Percentiles rank a stretch among this genome's conserved stretches.
Evolutionary conservation across 2,888 invertebrate genomes (phyloP).

Genomic region (Ferdinandea cuprea): DNA sequence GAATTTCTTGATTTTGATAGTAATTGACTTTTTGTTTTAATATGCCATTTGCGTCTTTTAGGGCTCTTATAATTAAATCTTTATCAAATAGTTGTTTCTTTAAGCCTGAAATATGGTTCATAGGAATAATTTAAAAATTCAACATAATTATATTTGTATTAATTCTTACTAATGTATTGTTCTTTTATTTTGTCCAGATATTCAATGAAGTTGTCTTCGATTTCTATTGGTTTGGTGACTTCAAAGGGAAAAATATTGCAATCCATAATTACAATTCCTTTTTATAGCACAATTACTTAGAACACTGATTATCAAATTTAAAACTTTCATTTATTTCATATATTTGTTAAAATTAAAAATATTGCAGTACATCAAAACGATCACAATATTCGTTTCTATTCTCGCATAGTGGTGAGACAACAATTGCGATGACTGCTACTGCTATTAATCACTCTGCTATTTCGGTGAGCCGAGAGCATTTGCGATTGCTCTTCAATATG

Average conservation of each 20-base stretch:
- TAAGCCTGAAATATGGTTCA: conserved; percentile 55
- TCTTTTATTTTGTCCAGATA: conserved; percentile 76
- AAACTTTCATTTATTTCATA: no score
- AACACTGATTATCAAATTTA: not conserved
- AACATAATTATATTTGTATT: not conserved
- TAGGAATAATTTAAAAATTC: not conserved
- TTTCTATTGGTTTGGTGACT: not conserved
- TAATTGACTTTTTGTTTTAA: conserved; percentile 66
- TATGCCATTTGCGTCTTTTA: conserved; percentile 75
- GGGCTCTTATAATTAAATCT: conserved; percentile 61
- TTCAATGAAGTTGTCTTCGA: conserved; percentile 68
- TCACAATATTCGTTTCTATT: no score
- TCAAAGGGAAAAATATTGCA: conserved; percentile 2
- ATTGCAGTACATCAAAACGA: no score
- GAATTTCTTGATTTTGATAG: conserved; percentile 20
- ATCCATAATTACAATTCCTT: conserved; percentile 2
- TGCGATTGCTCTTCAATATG: no score
- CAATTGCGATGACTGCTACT: no score
- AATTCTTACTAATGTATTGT: conserved; percentile 79
- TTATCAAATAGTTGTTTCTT: conserved; percentile 65
- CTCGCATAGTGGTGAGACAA: no score
- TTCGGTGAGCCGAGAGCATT: no score
- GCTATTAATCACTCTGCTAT: no score
- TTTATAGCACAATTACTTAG: no score
- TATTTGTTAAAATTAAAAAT: no score